Percentiles rank a stretch among this genome's conserved stretches.
Evolutionary conservation across 2,797 vertebrate genomes (phyloP).

Genomic region (Sebastes flavidus): DNA sequence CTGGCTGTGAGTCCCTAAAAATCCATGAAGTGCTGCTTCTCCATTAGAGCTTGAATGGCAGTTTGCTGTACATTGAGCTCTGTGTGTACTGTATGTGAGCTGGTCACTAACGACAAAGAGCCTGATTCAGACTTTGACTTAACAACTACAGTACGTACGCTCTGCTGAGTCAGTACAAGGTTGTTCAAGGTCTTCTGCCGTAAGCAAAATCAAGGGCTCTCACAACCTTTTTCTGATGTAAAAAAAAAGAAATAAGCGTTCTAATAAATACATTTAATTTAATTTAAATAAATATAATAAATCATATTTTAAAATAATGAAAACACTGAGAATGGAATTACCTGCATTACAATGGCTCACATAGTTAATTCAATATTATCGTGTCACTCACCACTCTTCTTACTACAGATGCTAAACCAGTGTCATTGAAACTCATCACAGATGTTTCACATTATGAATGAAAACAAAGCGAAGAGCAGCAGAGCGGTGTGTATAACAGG

Average conservation of each 20-base stretch:
- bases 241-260: not conserved
- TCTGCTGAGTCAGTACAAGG: not conserved
- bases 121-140: constrained; percentile 15
- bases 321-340: too few relatives aligned
- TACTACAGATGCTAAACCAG: too few relatives aligned
- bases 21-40: constrained; percentile 20
- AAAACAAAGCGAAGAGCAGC: too few relatives aligned
- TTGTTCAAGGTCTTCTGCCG: not conserved
- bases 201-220: not conserved
- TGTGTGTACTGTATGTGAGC: not conserved
- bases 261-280: too few relatives aligned
- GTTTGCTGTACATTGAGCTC: constrained; percentile 5
- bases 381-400: too few relatives aligned
- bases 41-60: constrained; percentile 8
- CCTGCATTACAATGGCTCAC: too few relatives aligned
- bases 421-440: too few relatives aligned
- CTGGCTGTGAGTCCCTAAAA: constrained; percentile 8
- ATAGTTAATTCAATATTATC: too few relatives aligned
- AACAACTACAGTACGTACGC: not conserved
- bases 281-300: too few relatives aligned
- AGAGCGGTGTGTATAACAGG: too few relatives aligned
- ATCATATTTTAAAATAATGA: not conserved
- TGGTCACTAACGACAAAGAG: constrained; percentile 16
- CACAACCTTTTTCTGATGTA: not conserved
- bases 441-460: too few relatives aligned